Conservation (phyloP, 2,113 vertebrate genomes). For the Hystrix cristata region DNA sequence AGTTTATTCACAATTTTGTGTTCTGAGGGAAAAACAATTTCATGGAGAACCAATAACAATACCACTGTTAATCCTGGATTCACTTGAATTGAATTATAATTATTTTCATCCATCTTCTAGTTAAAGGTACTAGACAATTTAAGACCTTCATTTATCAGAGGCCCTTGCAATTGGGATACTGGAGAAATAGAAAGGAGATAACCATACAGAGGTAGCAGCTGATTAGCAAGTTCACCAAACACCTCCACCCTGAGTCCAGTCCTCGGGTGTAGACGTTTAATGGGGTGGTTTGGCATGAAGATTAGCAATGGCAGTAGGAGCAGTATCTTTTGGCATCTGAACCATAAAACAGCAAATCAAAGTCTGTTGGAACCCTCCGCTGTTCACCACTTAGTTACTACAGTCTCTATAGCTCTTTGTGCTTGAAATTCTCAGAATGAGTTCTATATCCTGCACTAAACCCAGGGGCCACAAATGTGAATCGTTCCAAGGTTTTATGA, state of each 20-base stretch:
- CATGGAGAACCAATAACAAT: neutral
- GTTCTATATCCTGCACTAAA: neutral
- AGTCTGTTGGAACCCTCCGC: neutral
- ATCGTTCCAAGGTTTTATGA: neutral
- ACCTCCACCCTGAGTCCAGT: neutral
- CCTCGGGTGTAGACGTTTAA: neutral
- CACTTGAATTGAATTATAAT: neutral
- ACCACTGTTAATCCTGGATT: neutral
- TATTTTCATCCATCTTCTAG: neutral
- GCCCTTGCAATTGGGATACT: neutral
- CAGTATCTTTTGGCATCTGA: neutral
- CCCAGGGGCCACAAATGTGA: neutral
- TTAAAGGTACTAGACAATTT: neutral
- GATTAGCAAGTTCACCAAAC: neutral
- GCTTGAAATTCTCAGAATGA: neutral
- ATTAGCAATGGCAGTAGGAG: accelerated
- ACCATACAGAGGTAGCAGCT: too few relatives aligned
- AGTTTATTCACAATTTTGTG: too few relatives aligned
- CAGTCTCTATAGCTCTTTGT: neutral
- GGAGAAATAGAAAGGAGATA: neutral
- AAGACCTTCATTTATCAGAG: neutral
- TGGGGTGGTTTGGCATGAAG: accelerated
- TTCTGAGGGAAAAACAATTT: neutral
- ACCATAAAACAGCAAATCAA: neutral
- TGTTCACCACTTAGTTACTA: neutral